Evolutionary conservation across 1,140 invertebrate species (phyloP).

Genomic region (Papilio glaucus): DNA sequence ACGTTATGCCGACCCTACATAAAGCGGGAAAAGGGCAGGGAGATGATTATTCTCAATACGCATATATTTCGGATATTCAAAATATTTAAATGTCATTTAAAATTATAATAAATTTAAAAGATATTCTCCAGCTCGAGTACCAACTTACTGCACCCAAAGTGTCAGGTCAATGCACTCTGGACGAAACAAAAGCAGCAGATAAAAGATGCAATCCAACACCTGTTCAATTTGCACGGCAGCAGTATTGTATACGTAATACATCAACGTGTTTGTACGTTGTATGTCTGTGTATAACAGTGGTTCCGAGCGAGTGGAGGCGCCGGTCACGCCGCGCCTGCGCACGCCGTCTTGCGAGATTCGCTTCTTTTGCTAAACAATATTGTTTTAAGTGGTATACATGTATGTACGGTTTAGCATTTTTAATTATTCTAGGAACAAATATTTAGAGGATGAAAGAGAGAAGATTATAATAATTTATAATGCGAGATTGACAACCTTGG

Average conservation of each 20-base stretch:
- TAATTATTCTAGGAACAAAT: background rate
- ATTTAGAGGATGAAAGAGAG: too few relatives aligned
- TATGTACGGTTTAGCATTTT: background rate
- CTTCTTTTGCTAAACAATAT: background rate
- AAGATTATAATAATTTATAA: too few relatives aligned
- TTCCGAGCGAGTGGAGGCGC: constrained; percentile 27
- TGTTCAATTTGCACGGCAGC: background rate
- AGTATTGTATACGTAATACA: constrained; percentile 14
- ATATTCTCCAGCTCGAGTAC: too few relatives aligned
- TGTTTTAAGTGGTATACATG: background rate
- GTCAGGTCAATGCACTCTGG: background rate
- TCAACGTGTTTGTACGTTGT: background rate
- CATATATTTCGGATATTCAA: too few relatives aligned
- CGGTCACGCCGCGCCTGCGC: constrained; percentile 22
- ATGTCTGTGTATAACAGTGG: constrained; percentile 20
- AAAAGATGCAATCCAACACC: background rate
- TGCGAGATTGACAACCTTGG: background rate
- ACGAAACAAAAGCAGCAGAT: background rate
- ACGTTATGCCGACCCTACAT: too few relatives aligned
- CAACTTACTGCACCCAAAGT: background rate
- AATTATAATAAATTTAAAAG: too few relatives aligned
- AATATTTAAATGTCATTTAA: too few relatives aligned
- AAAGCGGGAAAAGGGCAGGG: too few relatives aligned
- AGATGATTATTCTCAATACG: too few relatives aligned
- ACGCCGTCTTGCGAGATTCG: constrained; percentile 1